phyloP scores from a whole-genome alignment of 2,113 vertebrate genomes.

The Eretmochelys imbricata region DNA sequence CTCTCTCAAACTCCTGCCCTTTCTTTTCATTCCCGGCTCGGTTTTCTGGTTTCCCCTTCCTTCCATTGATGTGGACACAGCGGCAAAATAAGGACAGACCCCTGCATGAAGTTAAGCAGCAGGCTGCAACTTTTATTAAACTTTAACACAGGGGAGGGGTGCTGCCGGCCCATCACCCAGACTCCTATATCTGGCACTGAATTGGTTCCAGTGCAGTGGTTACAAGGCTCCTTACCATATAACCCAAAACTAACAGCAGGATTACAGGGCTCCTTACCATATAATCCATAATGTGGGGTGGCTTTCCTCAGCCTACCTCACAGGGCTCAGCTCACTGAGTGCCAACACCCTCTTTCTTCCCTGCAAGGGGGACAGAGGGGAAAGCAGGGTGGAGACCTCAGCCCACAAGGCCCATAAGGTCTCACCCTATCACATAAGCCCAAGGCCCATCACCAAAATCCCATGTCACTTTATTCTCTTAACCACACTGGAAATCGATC shows the following conservation, averaged over 20 bases:
- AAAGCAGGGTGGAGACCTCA: neutral
- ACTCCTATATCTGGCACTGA: neutral
- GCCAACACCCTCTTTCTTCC: neutral
- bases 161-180: neutral
- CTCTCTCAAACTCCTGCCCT: neutral
- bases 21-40: neutral
- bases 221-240: neutral
- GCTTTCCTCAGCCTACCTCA: neutral
- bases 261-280: neutral
- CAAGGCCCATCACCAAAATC: too few relatives aligned
- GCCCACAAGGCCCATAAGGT: too few relatives aligned
- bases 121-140: neutral
- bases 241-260: neutral
- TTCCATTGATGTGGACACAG: neutral
- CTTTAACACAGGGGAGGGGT: too few relatives aligned
- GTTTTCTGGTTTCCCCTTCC: neutral
- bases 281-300: neutral
- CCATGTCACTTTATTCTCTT: neutral
- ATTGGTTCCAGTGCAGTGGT: neutral
- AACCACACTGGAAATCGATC: neutral
- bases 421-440: neutral
- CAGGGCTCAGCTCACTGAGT: neutral
- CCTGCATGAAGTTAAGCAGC: neutral
- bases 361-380: neutral
- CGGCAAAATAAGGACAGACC: neutral